Evolutionary conservation across 1,140 invertebrate genomes (phyloP).

Genomic region (Bombus difficillimus): DNA sequence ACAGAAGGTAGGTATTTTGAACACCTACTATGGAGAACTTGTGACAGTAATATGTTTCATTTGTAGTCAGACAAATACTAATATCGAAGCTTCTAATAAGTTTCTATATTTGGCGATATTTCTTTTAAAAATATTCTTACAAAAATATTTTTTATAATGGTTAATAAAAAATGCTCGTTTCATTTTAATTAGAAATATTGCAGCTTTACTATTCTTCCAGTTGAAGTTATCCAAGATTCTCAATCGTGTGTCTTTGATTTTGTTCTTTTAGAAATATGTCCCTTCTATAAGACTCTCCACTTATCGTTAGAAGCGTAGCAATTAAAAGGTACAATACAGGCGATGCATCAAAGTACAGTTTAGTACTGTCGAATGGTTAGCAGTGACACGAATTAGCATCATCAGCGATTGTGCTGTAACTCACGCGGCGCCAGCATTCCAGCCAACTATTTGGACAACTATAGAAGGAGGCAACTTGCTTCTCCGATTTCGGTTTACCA

Average conservation of each 20-base stretch:
- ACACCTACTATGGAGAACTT: no score
- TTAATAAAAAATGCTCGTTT: no score
- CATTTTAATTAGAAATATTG: no score
- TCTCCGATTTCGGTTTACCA: neutral
- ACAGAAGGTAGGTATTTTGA: no score
- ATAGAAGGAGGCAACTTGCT: neutral
- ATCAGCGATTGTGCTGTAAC: neutral
- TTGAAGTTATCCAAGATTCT: neutral
- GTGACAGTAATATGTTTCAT: no score
- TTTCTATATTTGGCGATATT: no score
- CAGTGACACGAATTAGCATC: neutral
- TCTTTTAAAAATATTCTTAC: no score
- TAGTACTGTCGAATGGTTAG: neutral
- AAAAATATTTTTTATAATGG: no score
- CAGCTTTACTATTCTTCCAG: no score
- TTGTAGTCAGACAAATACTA: no score
- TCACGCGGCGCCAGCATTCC: neutral
- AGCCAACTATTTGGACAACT: neutral
- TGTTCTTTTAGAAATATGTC: neutral
- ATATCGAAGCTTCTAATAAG: no score
- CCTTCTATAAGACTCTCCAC: neutral
- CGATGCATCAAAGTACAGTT: neutral
- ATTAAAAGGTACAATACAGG: neutral
- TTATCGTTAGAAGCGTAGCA: neutral
- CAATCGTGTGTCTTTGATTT: neutral